Evolutionary conservation across 2,797 vertebrate species (phyloP).

Genomic region (Sciaenops ocellatus): DNA sequence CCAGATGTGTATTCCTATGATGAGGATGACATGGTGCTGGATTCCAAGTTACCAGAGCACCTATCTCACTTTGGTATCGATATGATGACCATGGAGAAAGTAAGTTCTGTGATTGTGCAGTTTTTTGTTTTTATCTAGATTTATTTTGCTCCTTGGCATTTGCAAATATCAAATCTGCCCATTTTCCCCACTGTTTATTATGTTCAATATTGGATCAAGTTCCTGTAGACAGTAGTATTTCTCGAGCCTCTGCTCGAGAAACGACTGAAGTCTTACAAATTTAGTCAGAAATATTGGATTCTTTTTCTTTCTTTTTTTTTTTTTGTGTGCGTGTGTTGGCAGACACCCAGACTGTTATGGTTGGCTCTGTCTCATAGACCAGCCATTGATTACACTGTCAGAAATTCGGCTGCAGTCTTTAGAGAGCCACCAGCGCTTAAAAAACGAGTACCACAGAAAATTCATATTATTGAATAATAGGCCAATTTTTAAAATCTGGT

Average conservation of each 20-base stretch:
- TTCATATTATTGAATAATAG: neutral
- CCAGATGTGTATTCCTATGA: constrained; percentile 98
- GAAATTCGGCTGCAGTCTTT: constrained; percentile 21
- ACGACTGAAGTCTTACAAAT: constrained; percentile 24
- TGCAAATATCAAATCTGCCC: neutral
- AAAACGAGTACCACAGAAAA: neutral
- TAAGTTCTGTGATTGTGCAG: constrained; percentile 55
- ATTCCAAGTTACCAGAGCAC: constrained; percentile 96
- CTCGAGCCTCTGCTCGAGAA: constrained; percentile 17
- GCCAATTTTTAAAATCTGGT: neutral
- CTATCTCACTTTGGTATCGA: constrained; percentile 97
- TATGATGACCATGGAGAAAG: constrained; percentile 99
- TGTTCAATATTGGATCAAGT: constrained; percentile 7
- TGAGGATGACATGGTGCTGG: constrained; percentile 98
- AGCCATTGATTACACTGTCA: constrained; percentile 38
- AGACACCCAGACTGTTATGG: constrained; percentile 38
- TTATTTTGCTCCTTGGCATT: neutral
- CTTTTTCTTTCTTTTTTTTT: no score
- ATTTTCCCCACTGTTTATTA: neutral
- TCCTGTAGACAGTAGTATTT: constrained; percentile 25
- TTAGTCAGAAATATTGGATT: constrained; percentile 35
- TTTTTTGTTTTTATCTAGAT: constrained; percentile 2
- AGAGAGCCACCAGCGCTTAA: neutral
- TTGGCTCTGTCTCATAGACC: constrained; percentile 31
- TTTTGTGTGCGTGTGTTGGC: constrained; percentile 23